phyloP scores from a whole-genome alignment of 2,797 vertebrate genomes.

The Malacoraja senta region DNA sequence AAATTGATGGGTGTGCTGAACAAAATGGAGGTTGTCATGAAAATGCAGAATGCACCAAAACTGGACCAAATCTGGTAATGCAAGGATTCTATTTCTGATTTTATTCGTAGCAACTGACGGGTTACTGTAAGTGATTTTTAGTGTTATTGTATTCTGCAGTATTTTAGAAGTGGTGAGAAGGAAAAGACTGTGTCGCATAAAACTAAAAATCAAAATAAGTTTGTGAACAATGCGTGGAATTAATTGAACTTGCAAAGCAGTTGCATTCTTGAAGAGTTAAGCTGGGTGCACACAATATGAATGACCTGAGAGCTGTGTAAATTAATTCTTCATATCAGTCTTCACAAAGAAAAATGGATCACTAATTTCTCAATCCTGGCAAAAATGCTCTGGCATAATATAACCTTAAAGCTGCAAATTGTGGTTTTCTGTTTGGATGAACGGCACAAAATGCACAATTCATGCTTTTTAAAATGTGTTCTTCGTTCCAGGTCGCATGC shows the following conservation, averaged over 20 bases:
- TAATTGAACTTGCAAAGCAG: neutral
- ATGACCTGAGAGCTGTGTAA: neutral
- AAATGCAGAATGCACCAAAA: constrained; percentile 69
- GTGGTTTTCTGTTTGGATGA: neutral
- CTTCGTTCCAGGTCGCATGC: constrained; percentile 69
- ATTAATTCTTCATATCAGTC: neutral
- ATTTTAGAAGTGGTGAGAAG: neutral
- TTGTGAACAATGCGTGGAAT: neutral
- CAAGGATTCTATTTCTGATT: neutral
- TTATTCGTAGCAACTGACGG: neutral
- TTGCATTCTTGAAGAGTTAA: neutral
- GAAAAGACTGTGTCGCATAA: neutral
- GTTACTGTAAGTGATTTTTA: neutral
- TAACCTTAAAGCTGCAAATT: constrained; percentile 1
- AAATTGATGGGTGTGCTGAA: constrained; percentile 71
- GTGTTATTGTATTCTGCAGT: neutral
- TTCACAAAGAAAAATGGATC: neutral
- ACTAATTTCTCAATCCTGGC: neutral
- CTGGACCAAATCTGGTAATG: constrained; percentile 75
- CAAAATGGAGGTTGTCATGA: constrained; percentile 73
- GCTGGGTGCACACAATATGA: neutral
- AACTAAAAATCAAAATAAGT: neutral
- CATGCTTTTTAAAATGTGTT: constrained; percentile 38
- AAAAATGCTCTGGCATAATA: neutral
- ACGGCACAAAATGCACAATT: neutral